A percentile compares a stretch with the other conserved stretches of the same genome.
These are phyloP conservation scores for Geopemphigus sp. DNA, from an alignment of 1,140 invertebrate genomes.

Conservation along the genomic window DNA sequence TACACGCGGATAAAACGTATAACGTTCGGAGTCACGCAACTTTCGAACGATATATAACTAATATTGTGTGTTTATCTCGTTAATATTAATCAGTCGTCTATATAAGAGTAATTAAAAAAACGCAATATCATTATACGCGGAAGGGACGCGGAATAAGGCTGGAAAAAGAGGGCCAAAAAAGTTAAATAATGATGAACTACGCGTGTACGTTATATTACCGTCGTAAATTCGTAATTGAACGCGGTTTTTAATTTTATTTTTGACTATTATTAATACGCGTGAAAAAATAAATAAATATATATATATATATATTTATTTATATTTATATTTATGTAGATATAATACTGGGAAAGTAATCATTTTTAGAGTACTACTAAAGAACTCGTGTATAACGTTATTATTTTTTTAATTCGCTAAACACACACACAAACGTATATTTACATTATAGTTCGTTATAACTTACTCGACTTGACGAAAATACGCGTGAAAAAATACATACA, in stretches of 20 bases:
- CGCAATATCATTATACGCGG: slow-evolving; percentile 13
- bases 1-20: slow-evolving; percentile 16
- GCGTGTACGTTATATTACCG: not conserved
- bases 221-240: not conserved
- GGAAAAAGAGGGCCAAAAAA: not conserved
- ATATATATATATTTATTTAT: no score
- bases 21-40: slow-evolving; percentile 19
- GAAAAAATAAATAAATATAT: not conserved
- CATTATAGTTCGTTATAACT: no score
- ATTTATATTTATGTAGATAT: no score
- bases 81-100: slow-evolving; percentile 28
- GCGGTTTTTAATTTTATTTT: not conserved
- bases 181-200: not conserved
- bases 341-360: no score
- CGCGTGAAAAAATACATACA: no score
- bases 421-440: no score
- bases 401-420: no score
- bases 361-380: no score
- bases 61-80: slow-evolving; percentile 25
- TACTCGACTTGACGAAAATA: no score
- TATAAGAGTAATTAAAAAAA: slow-evolving; percentile 42
- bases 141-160: slow-evolving; percentile 1
- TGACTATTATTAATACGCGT: no score
- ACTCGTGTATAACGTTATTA: no score
- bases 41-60: slow-evolving; percentile 21